Conservation (phyloP, 1,140 invertebrate genomes). For the Thrips palmi region DNA sequence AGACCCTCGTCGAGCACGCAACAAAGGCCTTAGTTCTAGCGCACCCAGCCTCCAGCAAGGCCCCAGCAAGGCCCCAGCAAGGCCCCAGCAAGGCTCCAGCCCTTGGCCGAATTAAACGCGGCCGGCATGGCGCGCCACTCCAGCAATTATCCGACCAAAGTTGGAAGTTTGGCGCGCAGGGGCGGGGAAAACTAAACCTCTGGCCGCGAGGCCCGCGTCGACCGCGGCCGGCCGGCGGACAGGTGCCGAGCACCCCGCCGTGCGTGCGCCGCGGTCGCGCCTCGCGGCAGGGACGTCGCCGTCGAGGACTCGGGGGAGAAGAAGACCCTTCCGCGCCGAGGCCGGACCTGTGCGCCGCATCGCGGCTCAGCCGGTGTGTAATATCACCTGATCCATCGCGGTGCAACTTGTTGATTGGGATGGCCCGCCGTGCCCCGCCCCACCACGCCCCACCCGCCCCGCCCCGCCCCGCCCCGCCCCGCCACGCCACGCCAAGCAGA, state of each 20-base stretch:
- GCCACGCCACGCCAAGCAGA: too few relatives aligned
- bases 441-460: too few relatives aligned
- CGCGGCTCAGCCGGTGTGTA: too few relatives aligned
- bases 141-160: constrained; percentile 13
- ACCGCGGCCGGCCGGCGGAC: constrained; percentile 1
- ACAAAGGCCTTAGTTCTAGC: not conserved
- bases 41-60: not conserved
- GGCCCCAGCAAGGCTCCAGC: not conserved
- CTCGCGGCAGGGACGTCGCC: too few relatives aligned
- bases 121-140: constrained; percentile 8
- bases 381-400: too few relatives aligned
- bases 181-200: not conserved
- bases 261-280: constrained; percentile 1
- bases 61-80: not conserved
- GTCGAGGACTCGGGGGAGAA: too few relatives aligned
- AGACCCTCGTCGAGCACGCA: not conserved
- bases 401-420: too few relatives aligned
- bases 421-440: too few relatives aligned
- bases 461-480: too few relatives aligned
- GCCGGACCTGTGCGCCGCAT: too few relatives aligned
- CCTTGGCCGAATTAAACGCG: not conserved
- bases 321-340: too few relatives aligned
- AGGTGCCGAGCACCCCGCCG: not conserved
- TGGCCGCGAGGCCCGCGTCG: not conserved
- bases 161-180: constrained; percentile 10